phyloP scores from a whole-genome alignment of 2,888 invertebrate species.

The Tipula helvola region DNA sequence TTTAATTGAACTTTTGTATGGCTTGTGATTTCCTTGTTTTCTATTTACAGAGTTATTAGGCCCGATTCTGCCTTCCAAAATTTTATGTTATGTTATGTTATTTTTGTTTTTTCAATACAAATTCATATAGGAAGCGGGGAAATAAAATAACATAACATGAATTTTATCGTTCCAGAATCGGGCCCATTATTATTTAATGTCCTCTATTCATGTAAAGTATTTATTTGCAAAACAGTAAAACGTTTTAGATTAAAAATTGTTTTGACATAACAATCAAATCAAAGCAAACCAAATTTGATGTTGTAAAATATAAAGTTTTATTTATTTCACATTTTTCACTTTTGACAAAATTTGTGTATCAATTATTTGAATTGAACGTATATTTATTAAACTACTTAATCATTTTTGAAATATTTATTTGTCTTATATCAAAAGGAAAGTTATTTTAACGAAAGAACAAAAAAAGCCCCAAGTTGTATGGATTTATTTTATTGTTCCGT shows the following conservation, averaged over 20 bases:
- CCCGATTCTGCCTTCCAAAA: no score
- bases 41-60: neutral
- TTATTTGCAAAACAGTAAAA: neutral
- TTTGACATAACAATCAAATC: neutral
- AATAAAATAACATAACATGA: no score
- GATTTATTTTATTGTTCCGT: neutral
- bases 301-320: neutral
- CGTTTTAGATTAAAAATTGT: neutral
- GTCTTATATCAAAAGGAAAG: neutral
- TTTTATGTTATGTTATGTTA: no score
- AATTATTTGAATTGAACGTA: neutral
- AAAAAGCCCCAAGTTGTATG: neutral
- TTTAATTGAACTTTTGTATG: neutral
- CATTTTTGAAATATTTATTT: neutral
- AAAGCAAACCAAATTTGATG: neutral
- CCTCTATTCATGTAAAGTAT: neutral
- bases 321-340: neutral
- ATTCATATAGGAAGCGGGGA: no score
- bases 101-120: no score
- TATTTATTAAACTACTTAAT: neutral
- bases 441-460: neutral
- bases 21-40: no score
- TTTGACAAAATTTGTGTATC: neutral
- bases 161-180: no score
- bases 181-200: neutral